phyloP scores from a whole-genome alignment of 2,888 invertebrate genomes.

The Corythucha ciliata region DNA sequence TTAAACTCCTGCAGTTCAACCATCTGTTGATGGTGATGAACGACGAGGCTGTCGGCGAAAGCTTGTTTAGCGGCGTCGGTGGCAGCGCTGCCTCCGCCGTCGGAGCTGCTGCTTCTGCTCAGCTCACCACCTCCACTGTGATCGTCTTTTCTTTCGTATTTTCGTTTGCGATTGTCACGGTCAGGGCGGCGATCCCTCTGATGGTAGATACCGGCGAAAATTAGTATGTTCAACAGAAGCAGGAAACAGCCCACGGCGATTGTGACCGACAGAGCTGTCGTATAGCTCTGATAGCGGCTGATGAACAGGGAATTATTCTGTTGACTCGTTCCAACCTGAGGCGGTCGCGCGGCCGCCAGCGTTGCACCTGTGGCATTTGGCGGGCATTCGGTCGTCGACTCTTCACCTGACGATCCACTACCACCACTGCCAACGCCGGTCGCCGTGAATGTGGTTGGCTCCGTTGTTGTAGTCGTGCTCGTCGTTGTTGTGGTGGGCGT shows the following conservation, averaged over 20 bases:
- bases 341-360: conserved; percentile 32
- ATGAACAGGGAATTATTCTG: conserved; percentile 59
- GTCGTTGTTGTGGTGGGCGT: conserved; percentile 44
- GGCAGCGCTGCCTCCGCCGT: conserved; percentile 5
- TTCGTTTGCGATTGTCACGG: conserved; percentile 43
- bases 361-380: conserved; percentile 51
- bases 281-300: conserved; percentile 78
- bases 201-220: conserved; percentile 82
- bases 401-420: too few species aligned
- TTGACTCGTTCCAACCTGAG: too few species aligned
- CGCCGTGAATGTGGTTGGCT: conserved; percentile 42
- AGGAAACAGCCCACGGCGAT: conserved; percentile 78
- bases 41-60: conserved; percentile 46
- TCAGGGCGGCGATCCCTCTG: conserved; percentile 60
- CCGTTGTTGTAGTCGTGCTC: conserved; percentile 42
- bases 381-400: conserved; percentile 65
- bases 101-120: conserved; percentile 54
- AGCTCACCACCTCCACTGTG: conserved; percentile 63
- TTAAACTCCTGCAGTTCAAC: conserved; percentile 51
- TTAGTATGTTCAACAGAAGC: conserved; percentile 68
- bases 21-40: conserved; percentile 47
- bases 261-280: conserved; percentile 78
- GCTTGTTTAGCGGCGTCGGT: conserved; percentile 36
- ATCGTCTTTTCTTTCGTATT: conserved; percentile 59
- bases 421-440: conserved; percentile 37